phyloP scores from a whole-genome alignment of 2,113 vertebrate genomes.

The Athene noctua region DNA sequence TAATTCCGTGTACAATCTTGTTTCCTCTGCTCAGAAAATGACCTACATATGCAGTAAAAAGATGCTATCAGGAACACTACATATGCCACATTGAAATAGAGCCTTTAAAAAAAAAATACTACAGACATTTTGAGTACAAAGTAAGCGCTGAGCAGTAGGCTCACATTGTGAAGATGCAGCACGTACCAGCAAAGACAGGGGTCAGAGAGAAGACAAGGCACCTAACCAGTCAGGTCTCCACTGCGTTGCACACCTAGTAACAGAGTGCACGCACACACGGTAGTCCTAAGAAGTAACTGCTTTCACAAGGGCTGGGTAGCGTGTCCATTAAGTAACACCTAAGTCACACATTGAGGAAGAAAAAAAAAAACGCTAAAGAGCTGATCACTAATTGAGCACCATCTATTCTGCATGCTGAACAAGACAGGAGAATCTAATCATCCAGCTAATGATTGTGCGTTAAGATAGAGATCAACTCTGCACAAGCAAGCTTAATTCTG shows the following conservation, averaged over 20 bases:
- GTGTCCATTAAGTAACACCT: neutral
- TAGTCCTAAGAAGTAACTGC: neutral
- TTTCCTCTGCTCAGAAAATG: slow-evolving; percentile 14
- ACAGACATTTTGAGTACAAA: neutral
- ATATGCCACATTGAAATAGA: neutral
- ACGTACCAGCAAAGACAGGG: neutral
- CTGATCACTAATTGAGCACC: neutral
- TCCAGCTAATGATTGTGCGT: neutral
- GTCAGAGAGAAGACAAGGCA: neutral
- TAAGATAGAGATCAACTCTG: neutral
- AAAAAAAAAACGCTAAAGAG: neutral
- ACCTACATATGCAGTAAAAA: slow-evolving; percentile 32
- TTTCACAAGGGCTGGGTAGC: neutral
- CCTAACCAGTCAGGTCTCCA: neutral
- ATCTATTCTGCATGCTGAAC: neutral
- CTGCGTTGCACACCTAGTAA: neutral
- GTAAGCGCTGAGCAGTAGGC: neutral
- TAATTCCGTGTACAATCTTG: neutral
- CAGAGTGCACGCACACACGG: accelerated
- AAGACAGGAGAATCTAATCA: neutral
- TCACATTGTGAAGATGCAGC: neutral
- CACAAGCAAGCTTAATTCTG: neutral
- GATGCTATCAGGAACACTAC: slow-evolving; percentile 3
- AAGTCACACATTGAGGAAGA: neutral
- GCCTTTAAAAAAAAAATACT: neutral